These are phyloP conservation scores for Esox masquinongy DNA, from an alignment of 2,797 vertebrate species.

Conservation along the genomic window DNA sequence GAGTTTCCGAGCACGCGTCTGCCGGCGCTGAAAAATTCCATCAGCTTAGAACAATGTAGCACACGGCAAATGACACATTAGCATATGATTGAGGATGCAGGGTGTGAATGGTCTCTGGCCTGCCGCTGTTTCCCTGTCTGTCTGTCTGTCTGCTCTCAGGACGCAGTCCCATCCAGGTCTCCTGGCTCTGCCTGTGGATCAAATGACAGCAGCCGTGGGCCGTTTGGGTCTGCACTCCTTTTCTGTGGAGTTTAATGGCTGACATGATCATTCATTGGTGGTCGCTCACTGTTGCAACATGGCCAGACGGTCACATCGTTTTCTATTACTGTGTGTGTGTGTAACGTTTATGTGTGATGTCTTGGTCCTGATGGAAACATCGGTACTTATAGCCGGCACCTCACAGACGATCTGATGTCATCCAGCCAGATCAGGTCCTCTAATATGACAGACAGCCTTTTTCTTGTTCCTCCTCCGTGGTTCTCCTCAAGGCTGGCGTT, in stretches of 20 bases:
- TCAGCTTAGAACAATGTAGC: slow-evolving; percentile 58
- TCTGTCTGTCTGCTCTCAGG: slow-evolving; percentile 13
- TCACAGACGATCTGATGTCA: background rate
- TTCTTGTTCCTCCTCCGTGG: slow-evolving; percentile 6
- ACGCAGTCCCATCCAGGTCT: background rate
- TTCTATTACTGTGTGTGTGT: background rate
- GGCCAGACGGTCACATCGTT: too few relatives aligned
- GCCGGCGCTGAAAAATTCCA: slow-evolving; percentile 57
- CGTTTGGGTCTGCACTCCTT: background rate
- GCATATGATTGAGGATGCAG: slow-evolving; percentile 56
- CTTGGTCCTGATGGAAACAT: background rate
- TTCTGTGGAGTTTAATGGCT: background rate
- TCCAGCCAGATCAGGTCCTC: background rate
- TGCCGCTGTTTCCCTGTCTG: slow-evolving; percentile 23
- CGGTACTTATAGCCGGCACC: too few relatives aligned
- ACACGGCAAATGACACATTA: slow-evolving; percentile 60
- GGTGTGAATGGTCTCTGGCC: slow-evolving; percentile 45
- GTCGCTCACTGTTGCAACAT: too few relatives aligned
- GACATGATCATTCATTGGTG: background rate
- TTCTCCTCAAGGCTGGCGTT: slow-evolving; percentile 45
- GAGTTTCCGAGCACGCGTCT: slow-evolving; percentile 50
- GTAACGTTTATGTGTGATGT: background rate
- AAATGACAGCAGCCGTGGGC: background rate
- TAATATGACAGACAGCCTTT: background rate
- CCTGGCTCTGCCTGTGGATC: background rate